Evolutionary conservation across 2,797 vertebrate species (phyloP).

Genomic region (Anabas testudineus): DNA sequence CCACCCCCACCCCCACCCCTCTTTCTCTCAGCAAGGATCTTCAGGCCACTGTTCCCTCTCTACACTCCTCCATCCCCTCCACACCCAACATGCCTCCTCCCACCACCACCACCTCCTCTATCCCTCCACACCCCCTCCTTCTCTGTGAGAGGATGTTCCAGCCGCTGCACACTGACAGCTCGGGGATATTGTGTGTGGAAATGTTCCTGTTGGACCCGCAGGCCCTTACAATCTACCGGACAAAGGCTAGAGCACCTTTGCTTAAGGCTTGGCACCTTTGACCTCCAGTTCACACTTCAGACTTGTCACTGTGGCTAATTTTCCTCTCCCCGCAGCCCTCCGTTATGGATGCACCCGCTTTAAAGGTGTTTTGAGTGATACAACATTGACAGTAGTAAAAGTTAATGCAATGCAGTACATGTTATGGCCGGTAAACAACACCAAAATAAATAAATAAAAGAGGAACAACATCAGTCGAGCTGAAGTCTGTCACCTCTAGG

Average conservation of each 20-base stretch:
- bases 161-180: slow-evolving; percentile 87
- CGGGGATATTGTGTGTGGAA: slow-evolving; percentile 87
- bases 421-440: slow-evolving; percentile 80
- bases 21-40: slow-evolving; percentile 77
- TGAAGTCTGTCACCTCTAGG: slow-evolving; percentile 82
- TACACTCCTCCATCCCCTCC: slow-evolving; percentile 10
- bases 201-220: slow-evolving; percentile 86
- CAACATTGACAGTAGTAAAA: slow-evolving; percentile 81
- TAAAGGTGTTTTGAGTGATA: slow-evolving; percentile 76
- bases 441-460: slow-evolving; percentile 78
- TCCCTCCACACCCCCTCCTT: slow-evolving; percentile 71
- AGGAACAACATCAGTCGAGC: slow-evolving; percentile 74
- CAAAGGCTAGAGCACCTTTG: slow-evolving; percentile 86
- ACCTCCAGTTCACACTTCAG: slow-evolving; percentile 80
- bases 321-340: slow-evolving; percentile 61
- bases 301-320: slow-evolving; percentile 84
- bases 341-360: slow-evolving; percentile 57
- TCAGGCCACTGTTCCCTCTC: slow-evolving; percentile 80
- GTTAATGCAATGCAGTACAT: slow-evolving; percentile 83
- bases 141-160: slow-evolving; percentile 86
- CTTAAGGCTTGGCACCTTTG: slow-evolving; percentile 85
- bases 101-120: slow-evolving; percentile 46
- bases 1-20: slow-evolving; percentile 58
- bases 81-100: slow-evolving; percentile 47
- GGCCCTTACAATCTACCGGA: slow-evolving; percentile 86